Evolutionary conservation across 2,113 vertebrate genomes (phyloP), one percentile per base, ranked within the genome.

Genomic region (Romanogobio albipinnatus): DNA sequence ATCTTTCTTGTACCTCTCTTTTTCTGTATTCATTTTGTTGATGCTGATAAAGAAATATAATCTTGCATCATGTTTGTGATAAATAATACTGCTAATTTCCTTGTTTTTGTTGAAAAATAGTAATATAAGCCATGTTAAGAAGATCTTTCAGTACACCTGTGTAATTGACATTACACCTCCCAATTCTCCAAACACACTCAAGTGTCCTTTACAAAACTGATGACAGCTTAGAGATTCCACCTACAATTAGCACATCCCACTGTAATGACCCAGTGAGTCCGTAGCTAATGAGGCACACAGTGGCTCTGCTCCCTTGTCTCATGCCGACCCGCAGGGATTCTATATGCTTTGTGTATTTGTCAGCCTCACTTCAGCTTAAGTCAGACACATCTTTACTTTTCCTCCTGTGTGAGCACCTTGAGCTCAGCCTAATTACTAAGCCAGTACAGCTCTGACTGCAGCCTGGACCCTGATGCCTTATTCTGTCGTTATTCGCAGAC

Each of bases 401-500:
- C 73, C 39, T 45, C 56, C 47, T 66, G 77, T 74, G 58, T 71
- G 62, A 79, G 58, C 62, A 73, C 71, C 49, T 75, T 76, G 51
- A 17, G 74, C 26, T 36, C 26, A 77, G 78, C 56, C 61, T 86
- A 85, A 83, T 85, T 83, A 70, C 56, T 13, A 43, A 51, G 74
- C 24, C 82, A 49, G 59, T 22, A 9, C 51, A 70, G 13, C 4
- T 56, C 36, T 64, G 43, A 29, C 59, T 64, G 33, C 36, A 17
- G 58, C 9, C 14, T 62, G 76, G 76, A 45, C 36, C 76, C 61
- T n/a, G 47, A 78, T n/a, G 58, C 83, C 76, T 86, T 79, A 51
- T 43, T 80, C 74, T 83, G 79, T 89, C 83, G 83, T 84, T 89
- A 85, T 87, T 78, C 71, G 22, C 70, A 75, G 73, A 47, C 80